phyloP scores from a whole-genome alignment of 2,797 vertebrate species.

The Manis pentadactyla region DNA sequence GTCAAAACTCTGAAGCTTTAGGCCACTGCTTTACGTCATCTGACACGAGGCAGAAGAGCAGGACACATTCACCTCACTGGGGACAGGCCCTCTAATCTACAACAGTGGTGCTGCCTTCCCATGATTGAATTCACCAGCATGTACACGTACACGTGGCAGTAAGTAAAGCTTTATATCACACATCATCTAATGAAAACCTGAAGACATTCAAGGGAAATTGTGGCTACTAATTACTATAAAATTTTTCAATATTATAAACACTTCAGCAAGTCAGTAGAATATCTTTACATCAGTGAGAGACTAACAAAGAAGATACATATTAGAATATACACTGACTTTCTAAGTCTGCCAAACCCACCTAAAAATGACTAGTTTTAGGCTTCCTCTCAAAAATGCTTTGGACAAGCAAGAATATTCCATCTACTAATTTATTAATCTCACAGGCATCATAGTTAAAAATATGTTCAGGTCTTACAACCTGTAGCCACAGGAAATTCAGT shows the following conservation, averaged over 20 bases:
- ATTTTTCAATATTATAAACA: background rate
- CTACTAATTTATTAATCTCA: background rate
- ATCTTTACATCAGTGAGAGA: background rate
- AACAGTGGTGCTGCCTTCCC: conserved; percentile 51
- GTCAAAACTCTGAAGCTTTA: background rate
- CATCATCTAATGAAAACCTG: background rate
- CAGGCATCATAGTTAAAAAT: background rate
- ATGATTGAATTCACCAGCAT: conserved; percentile 4
- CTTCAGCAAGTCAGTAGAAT: background rate
- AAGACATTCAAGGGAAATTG: conserved; percentile 14
- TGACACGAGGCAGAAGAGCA: background rate
- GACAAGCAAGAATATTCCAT: background rate
- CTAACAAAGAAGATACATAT: background rate
- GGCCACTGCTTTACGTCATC: background rate
- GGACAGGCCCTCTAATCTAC: conserved; percentile 43
- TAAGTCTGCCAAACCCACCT: background rate
- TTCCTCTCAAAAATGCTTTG: background rate
- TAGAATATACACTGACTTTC: background rate
- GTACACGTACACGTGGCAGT: background rate
- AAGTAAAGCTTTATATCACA: background rate
- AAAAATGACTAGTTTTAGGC: background rate
- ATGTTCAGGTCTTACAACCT: conserved; percentile 3
- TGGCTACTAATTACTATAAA: conserved; percentile 15
- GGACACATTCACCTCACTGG: conserved; percentile 42
- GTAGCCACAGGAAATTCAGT: background rate